A percentile compares a stretch with the other conserved stretches of the same genome.
Evolutionary conservation across 2,888 invertebrate species (phyloP).

Genomic region (Pachymerium ferrugineum): DNA sequence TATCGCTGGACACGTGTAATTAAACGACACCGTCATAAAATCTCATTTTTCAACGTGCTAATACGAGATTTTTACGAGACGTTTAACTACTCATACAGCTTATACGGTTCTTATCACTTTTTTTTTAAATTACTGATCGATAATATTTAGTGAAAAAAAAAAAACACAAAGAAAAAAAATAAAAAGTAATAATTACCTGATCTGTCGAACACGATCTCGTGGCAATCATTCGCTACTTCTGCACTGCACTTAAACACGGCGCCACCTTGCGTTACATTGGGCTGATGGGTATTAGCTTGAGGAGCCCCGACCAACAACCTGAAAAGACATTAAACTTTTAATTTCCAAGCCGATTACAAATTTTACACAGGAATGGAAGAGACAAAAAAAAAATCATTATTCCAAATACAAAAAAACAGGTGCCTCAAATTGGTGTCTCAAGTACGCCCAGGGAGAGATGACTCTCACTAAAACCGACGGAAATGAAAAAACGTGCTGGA

Average conservation of each 20-base stretch:
- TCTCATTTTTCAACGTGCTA: too few relatives aligned
- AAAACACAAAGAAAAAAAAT: not conserved
- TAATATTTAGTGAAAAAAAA: not conserved
- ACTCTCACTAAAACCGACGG: not conserved
- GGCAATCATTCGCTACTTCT: conserved; percentile 56
- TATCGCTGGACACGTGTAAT: too few relatives aligned
- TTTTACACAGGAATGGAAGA: not conserved
- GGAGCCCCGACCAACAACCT: conserved; percentile 92
- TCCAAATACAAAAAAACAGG: conserved; percentile 13
- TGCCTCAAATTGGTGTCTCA: conserved; percentile 4
- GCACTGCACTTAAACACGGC: conserved; percentile 73
- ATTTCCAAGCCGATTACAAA: not conserved
- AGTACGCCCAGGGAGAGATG: not conserved
- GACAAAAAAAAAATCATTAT: not conserved
- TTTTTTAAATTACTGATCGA: too few relatives aligned
- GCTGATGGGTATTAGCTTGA: conserved; percentile 63
- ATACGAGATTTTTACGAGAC: too few relatives aligned
- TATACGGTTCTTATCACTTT: too few relatives aligned
- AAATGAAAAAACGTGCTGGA: not conserved
- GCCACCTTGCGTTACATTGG: conserved; percentile 66
- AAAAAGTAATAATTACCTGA: conserved; percentile 47
- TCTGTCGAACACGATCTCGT: conserved; percentile 69
- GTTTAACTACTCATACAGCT: too few relatives aligned
- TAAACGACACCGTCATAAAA: too few relatives aligned
- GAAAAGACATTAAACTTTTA: conserved; percentile 46